Conservation (phyloP, 2,113 vertebrate genomes). For the Campylomormyrus tamandua region DNA sequence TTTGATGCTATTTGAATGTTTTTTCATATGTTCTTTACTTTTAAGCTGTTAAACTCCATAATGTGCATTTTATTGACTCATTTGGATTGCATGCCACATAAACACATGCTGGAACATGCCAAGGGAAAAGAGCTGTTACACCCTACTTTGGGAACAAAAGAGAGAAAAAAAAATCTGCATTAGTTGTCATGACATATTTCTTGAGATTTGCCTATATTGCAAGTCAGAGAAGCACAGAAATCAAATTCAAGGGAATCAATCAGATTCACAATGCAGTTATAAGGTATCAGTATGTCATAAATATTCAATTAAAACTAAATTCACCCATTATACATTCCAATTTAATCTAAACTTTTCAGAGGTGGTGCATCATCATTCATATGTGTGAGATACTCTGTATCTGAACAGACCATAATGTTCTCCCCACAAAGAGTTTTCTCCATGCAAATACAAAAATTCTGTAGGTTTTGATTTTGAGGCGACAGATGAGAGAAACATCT, state of each 20-base stretch:
- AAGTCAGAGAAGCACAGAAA: neutral
- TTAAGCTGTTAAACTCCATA: neutral
- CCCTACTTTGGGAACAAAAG: neutral
- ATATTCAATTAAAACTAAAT: neutral
- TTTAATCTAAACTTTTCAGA: neutral
- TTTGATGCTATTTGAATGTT: neutral
- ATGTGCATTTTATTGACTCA: neutral
- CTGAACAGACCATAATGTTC: neutral
- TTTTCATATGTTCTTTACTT: neutral
- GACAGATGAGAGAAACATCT: neutral
- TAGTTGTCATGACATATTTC: neutral
- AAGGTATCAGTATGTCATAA: neutral
- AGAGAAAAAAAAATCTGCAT: neutral
- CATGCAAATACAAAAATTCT: neutral
- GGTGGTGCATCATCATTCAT: neutral
- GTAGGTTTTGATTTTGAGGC: neutral
- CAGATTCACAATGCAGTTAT: neutral
- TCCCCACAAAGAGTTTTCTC: neutral
- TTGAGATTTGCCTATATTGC: neutral
- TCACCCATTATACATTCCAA: neutral
- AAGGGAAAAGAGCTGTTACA: neutral
- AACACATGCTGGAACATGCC: neutral
- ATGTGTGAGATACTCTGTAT: neutral
- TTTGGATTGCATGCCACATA: neutral
- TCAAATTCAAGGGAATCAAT: neutral